Evolutionary conservation across 2,888 invertebrate species (phyloP).

Genomic region (Bedellia somnulentella): DNA sequence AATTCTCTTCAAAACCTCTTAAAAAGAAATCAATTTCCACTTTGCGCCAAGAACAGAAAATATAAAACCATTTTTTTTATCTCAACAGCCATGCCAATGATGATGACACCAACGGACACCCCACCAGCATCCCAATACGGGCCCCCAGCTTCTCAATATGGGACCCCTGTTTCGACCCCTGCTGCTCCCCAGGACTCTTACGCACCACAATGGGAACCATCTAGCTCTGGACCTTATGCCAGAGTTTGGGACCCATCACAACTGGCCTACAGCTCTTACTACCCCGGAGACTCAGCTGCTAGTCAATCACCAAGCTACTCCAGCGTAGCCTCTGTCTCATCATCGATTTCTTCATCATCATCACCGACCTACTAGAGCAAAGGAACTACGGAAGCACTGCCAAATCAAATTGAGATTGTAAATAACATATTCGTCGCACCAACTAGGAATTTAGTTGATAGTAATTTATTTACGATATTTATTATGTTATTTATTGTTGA

Average conservation of each 20-base stretch:
- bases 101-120: constrained; percentile 63
- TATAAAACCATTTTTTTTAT: too few relatives aligned
- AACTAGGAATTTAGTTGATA: too few relatives aligned
- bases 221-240: constrained; percentile 75
- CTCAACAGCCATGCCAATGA: constrained; percentile 70
- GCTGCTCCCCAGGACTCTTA: constrained; percentile 71
- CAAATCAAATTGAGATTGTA: too few relatives aligned
- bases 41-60: too few relatives aligned
- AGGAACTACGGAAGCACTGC: too few relatives aligned
- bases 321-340: constrained; percentile 44
- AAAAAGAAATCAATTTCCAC: too few relatives aligned
- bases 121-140: constrained; percentile 69
- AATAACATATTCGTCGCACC: too few relatives aligned
- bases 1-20: too few relatives aligned
- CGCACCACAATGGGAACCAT: constrained; percentile 71
- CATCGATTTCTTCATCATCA: constrained; percentile 22
- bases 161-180: constrained; percentile 49
- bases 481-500: too few relatives aligned
- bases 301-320: constrained; percentile 56
- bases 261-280: constrained; percentile 72
- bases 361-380: constrained; percentile 14
- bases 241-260: constrained; percentile 75
- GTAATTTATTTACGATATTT: too few relatives aligned
- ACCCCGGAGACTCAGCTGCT: constrained; percentile 65
- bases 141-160: constrained; percentile 64